These are phyloP conservation scores for Anas bahamensis DNA, from an alignment of 2,797 vertebrate species.

Conservation along the genomic window DNA sequence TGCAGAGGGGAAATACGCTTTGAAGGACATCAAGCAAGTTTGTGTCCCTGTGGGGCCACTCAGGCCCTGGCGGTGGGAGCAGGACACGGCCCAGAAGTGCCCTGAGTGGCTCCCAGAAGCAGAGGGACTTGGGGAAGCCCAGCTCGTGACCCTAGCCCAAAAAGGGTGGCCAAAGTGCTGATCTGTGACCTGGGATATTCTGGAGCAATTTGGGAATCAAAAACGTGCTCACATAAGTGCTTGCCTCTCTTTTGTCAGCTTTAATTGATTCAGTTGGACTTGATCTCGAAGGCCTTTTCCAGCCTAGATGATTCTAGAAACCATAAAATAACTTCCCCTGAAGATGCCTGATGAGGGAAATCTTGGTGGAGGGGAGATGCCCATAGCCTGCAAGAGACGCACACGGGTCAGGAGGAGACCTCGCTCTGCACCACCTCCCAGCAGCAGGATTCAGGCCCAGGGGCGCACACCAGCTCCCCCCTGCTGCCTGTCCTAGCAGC, in stretches of 20 bases:
- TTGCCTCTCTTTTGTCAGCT: background rate
- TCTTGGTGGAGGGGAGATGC: background rate
- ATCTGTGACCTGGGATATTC: too few species aligned
- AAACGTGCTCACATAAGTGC: background rate
- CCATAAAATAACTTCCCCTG: background rate
- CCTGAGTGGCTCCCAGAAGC: rapidly evolving
- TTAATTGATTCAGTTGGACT: background rate
- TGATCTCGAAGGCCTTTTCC: background rate
- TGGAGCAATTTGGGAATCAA: background rate
- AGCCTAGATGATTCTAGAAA: background rate
- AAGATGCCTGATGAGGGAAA: background rate
- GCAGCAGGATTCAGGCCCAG: background rate
- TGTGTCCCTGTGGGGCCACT: background rate
- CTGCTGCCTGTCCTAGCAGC: too few species aligned
- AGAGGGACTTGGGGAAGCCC: rapidly evolving
- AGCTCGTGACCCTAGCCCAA: background rate
- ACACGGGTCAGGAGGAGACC: background rate
- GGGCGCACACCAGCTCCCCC: background rate
- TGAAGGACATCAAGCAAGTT: rapidly evolving
- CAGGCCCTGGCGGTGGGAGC: background rate
- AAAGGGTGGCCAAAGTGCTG: background rate
- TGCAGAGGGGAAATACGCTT: background rate
- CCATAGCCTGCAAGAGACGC: background rate
- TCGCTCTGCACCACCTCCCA: background rate
- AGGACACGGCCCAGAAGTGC: background rate